phyloP scores from a whole-genome alignment of 2,797 vertebrate genomes.

The Arrhamphus sclerolepis region DNA sequence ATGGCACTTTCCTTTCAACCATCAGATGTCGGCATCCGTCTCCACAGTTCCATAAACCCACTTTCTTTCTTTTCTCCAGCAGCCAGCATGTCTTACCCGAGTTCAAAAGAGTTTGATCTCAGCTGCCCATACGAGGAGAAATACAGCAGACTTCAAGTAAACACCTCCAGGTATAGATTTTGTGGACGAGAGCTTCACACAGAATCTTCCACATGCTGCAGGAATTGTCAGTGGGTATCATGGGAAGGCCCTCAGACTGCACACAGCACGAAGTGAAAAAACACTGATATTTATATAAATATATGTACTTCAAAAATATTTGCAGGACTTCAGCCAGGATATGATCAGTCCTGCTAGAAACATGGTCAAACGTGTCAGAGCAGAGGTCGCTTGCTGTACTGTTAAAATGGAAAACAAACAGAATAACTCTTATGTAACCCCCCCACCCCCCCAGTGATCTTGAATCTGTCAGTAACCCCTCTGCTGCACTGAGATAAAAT shows the following conservation, averaged over 20 bases:
- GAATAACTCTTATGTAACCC: neutral
- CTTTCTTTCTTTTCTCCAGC: constrained; percentile 6
- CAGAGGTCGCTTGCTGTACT: neutral
- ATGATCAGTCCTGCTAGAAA: constrained; percentile 14
- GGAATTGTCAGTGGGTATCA: neutral
- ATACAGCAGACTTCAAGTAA: constrained; percentile 9
- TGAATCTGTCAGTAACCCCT: neutral
- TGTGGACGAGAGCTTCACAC: neutral
- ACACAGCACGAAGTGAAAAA: constrained; percentile 20
- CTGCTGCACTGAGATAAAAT: too few relatives aligned
- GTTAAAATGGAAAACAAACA: constrained; percentile 3
- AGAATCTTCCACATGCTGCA: constrained; percentile 4
- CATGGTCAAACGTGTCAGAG: constrained; percentile 6
- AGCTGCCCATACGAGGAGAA: constrained; percentile 21
- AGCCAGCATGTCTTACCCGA: constrained; percentile 23
- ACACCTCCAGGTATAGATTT: constrained; percentile 38
- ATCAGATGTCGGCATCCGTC: constrained; percentile 14
- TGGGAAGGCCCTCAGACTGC: neutral
- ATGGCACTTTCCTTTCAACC: neutral
- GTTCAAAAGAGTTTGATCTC: constrained; percentile 35
- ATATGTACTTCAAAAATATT: constrained; percentile 25
- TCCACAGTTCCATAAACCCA: constrained; percentile 9
- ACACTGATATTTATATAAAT: constrained; percentile 2
- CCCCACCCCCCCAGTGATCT: neutral
- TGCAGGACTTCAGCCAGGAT: constrained; percentile 19